Conservation (phyloP, 2,888 invertebrate species). For the Atethmia centrago region DNA sequence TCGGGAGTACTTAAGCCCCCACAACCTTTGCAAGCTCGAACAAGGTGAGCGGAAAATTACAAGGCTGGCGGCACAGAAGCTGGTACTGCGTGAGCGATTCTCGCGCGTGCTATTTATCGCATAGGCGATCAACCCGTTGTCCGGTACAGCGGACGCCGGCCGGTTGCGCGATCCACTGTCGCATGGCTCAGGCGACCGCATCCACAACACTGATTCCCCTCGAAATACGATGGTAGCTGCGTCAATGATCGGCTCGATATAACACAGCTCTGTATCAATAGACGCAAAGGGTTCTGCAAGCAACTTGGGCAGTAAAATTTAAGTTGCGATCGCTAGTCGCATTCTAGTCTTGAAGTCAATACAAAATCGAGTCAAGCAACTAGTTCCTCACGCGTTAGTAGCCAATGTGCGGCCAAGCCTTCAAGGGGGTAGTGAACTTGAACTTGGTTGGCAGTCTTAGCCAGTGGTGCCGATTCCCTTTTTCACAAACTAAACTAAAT, state of each 20-base stretch:
- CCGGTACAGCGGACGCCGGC: no score
- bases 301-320: constrained; percentile 10
- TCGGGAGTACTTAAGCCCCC: neutral
- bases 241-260: neutral
- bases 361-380: constrained; percentile 8
- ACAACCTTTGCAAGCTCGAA: constrained; percentile 23
- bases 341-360: neutral
- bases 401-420: constrained; percentile 10
- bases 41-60: constrained; percentile 10
- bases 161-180: neutral
- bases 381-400: constrained; percentile 8
- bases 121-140: neutral
- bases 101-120: neutral
- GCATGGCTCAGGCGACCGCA: neutral
- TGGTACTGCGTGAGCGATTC: constrained; percentile 8
- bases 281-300: constrained; percentile 2
- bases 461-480: no score
- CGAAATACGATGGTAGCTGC: neutral
- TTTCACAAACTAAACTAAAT: no score
- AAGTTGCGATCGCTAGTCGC: neutral
- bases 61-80: constrained; percentile 15
- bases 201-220: neutral
- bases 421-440: neutral
- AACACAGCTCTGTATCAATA: neutral
- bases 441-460: neutral